A percentile compares a stretch with the other conserved stretches of the same genome.
Evolutionary conservation across 2,797 vertebrate genomes (phyloP).

Genomic region (Todus mexicanus): DNA sequence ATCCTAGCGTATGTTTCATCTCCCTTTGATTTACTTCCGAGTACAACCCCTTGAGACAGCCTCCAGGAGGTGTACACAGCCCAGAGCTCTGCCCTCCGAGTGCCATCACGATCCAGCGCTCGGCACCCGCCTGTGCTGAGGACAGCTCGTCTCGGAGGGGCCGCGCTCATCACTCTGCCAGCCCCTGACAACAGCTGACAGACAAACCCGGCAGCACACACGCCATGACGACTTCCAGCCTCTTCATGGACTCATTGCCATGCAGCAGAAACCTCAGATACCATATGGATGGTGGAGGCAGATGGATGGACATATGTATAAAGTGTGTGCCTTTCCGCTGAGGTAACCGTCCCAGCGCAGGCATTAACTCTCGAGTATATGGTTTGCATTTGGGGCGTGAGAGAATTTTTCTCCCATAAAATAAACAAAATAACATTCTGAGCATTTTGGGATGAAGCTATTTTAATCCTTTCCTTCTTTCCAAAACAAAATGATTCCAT

Average conservation of each 20-base stretch:
- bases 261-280: background rate
- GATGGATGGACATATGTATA: constrained; percentile 61
- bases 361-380: background rate
- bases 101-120: accelerated
- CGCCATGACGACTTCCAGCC: background rate
- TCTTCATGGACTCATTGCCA: background rate
- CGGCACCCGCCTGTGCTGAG: accelerated
- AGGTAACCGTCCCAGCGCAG: background rate
- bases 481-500: constrained; percentile 36
- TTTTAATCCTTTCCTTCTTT: constrained; percentile 40
- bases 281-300: constrained; percentile 13
- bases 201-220: background rate
- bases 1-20: background rate
- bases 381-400: background rate
- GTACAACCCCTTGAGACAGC: background rate
- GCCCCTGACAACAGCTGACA: background rate
- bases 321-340: constrained; percentile 10
- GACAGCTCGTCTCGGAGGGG: background rate
- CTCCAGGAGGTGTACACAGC: accelerated
- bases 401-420: constrained; percentile 51
- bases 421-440: constrained; percentile 23
- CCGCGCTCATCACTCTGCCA: background rate
- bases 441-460: constrained; percentile 51
- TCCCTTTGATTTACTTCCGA: background rate
- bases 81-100: background rate